Evolutionary conservation across 2,113 vertebrate genomes (phyloP).

Genomic region (Calidris pugnax): DNA sequence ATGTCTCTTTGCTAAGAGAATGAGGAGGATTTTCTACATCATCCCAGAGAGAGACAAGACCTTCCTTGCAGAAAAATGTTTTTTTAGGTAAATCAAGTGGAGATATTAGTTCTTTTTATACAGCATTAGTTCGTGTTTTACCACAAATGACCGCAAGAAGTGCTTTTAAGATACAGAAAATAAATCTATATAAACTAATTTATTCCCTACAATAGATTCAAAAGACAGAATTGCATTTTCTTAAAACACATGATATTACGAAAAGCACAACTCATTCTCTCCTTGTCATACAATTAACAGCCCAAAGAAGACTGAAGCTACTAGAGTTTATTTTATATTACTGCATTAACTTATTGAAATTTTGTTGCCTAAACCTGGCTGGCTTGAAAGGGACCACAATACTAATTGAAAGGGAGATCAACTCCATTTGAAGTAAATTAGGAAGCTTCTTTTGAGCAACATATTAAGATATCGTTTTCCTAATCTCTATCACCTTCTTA

Average conservation of each 20-base stretch:
- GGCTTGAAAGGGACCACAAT: neutral
- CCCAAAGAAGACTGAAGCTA: neutral
- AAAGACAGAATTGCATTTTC: neutral
- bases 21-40: conserved; percentile 73
- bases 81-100: conserved; percentile 6
- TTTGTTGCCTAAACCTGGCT: neutral
- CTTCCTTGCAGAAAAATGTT: conserved; percentile 76
- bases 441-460: neutral
- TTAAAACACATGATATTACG: neutral
- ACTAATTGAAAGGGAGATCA: neutral
- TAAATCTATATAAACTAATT: neutral
- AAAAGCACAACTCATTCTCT: neutral
- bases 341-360: neutral
- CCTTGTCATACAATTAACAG: neutral
- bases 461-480: neutral
- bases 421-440: neutral
- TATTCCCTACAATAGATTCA: neutral
- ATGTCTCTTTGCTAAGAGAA: conserved; percentile 49
- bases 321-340: neutral
- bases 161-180: neutral
- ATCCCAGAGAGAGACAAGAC: conserved; percentile 88
- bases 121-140: neutral
- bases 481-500: neutral
- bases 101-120: neutral
- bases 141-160: neutral